These are phyloP conservation scores for Idaea straminata DNA, from an alignment of 2,888 invertebrate genomes.

Conservation along the genomic window DNA sequence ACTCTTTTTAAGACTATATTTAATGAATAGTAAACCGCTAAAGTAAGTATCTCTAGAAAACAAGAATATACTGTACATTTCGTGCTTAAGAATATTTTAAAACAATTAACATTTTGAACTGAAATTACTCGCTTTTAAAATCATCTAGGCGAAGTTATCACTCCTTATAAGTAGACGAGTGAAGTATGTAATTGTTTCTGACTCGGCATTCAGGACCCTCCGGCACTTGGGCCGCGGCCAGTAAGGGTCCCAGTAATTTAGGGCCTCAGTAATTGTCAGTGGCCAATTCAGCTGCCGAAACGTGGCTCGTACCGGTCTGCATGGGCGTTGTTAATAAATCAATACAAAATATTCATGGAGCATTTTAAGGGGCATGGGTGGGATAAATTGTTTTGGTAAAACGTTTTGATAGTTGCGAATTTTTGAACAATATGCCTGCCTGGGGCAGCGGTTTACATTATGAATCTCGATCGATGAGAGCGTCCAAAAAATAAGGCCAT, in stretches of 20 bases:
- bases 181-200: neutral
- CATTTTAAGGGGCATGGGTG: neutral
- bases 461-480: neutral
- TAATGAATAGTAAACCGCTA: too few relatives aligned
- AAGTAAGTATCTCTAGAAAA: too few relatives aligned
- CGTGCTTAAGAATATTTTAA: too few relatives aligned
- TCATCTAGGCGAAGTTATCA: neutral
- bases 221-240: neutral
- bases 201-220: neutral
- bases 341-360: neutral
- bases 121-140: neutral
- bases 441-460: neutral
- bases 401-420: neutral
- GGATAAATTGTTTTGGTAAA: neutral
- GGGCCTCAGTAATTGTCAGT: neutral
- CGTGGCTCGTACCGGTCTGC: neutral
- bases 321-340: neutral
- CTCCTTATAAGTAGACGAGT: neutral
- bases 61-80: too few relatives aligned
- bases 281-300: constrained; percentile 1
- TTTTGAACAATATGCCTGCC: neutral
- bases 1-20: too few relatives aligned
- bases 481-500: neutral
- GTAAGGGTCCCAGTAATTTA: neutral
- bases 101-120: neutral